A percentile compares a stretch with the other conserved stretches of the same genome.
These are phyloP conservation scores for Microctonus brassicae DNA, from an alignment of 2,888 invertebrate genomes.

Conservation along the genomic window DNA sequence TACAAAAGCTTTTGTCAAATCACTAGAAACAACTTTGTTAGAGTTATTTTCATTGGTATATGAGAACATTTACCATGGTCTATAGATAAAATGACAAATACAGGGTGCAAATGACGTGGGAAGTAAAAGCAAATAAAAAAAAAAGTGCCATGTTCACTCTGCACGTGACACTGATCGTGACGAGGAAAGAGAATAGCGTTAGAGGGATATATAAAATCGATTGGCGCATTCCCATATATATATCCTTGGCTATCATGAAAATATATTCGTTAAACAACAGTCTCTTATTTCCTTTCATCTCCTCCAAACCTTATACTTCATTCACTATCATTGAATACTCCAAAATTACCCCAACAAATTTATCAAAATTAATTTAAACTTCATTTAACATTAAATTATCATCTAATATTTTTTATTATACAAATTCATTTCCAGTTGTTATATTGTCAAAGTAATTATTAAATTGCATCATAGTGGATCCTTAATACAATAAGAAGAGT, in stretches of 20 bases:
- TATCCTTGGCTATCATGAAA: constrained; percentile 29
- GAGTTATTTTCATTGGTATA: background rate
- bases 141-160: background rate
- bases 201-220: constrained; percentile 10
- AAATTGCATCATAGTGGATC: too few species aligned
- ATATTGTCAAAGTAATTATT: too few species aligned
- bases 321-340: too few species aligned
- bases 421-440: too few species aligned
- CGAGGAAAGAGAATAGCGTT: constrained; percentile 23
- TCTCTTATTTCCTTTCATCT: background rate
- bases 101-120: background rate
- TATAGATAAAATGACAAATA: background rate
- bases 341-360: too few species aligned
- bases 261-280: constrained; percentile 9
- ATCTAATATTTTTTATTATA: too few species aligned
- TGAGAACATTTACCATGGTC: background rate
- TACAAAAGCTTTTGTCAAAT: background rate
- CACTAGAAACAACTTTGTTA: background rate
- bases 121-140: background rate
- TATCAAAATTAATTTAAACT: too few species aligned
- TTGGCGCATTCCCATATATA: constrained; percentile 22
- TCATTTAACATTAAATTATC: too few species aligned
- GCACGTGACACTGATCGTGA: constrained; percentile 37
- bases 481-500: too few species aligned
- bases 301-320: background rate